Evolutionary conservation across 2,113 vertebrate genomes (phyloP).

Genomic region (Cephalopterus ornatus): DNA sequence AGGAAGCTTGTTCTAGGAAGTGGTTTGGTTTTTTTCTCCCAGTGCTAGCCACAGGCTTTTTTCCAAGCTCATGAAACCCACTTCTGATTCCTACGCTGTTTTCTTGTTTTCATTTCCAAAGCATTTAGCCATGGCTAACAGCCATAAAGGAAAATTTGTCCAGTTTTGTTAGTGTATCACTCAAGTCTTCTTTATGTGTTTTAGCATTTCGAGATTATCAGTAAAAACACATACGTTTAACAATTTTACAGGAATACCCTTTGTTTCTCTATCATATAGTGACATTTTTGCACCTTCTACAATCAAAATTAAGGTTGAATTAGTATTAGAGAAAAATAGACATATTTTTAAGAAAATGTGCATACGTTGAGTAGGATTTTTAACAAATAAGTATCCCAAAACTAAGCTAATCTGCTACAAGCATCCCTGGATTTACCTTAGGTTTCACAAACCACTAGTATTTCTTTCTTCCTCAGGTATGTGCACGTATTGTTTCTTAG

Average conservation of each 20-base stretch:
- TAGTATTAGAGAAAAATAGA: neutral
- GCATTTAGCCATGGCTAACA: neutral
- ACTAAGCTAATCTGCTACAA: neutral
- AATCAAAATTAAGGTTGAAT: neutral
- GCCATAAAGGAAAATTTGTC: neutral
- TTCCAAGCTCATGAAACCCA: neutral
- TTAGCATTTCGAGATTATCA: neutral
- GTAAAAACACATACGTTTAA: neutral
- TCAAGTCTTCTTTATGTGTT: neutral
- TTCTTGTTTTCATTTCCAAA: constrained; percentile 9
- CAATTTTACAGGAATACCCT: neutral
- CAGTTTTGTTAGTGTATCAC: neutral
- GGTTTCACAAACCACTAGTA: neutral
- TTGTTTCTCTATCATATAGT: neutral
- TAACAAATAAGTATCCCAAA: neutral
- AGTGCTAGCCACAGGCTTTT: neutral
- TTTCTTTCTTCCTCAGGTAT: neutral
- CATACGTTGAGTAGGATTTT: neutral
- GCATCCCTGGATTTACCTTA: neutral
- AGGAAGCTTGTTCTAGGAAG: neutral
- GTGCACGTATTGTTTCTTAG: neutral
- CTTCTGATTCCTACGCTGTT: neutral
- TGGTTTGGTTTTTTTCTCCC: neutral
- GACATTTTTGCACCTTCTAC: neutral
- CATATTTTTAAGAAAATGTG: neutral